These are phyloP conservation scores for Sebastes oblongus DNA, from an alignment of 2,797 vertebrate species.

Conservation along the genomic window DNA sequence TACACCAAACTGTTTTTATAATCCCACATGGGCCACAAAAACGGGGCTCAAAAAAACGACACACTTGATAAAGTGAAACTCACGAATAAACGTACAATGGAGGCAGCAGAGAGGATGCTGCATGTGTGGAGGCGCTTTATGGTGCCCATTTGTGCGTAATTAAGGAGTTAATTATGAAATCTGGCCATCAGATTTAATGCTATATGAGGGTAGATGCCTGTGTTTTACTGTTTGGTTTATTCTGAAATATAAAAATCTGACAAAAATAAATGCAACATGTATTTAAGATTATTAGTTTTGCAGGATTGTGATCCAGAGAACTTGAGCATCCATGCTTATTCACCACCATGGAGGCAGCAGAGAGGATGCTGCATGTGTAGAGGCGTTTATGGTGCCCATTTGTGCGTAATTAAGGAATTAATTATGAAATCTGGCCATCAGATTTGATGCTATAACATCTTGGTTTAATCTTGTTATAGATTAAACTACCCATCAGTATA, in stretches of 20 bases:
- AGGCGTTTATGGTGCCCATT: background rate
- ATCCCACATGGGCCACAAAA: conserved; percentile 59
- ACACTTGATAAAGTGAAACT: conserved; percentile 43
- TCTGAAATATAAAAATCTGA: background rate
- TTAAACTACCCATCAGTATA: background rate
- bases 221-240: background rate
- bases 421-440: background rate
- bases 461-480: background rate
- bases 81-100: background rate
- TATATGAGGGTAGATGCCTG: background rate
- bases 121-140: background rate
- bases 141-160: conserved; percentile 9
- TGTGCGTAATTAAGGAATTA: conserved; percentile 19
- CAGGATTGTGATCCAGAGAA: background rate
- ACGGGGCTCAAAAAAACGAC: conserved; percentile 37
- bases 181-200: background rate
- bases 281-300: background rate
- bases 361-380: background rate
- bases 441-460: background rate
- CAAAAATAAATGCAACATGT: background rate
- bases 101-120: background rate
- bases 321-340: conserved; percentile 13
- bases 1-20: conserved; percentile 72
- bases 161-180: conserved; percentile 8
- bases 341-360: conserved; percentile 17